phyloP scores from a whole-genome alignment of 2,113 vertebrate genomes.

The Trematomus loennbergii region DNA sequence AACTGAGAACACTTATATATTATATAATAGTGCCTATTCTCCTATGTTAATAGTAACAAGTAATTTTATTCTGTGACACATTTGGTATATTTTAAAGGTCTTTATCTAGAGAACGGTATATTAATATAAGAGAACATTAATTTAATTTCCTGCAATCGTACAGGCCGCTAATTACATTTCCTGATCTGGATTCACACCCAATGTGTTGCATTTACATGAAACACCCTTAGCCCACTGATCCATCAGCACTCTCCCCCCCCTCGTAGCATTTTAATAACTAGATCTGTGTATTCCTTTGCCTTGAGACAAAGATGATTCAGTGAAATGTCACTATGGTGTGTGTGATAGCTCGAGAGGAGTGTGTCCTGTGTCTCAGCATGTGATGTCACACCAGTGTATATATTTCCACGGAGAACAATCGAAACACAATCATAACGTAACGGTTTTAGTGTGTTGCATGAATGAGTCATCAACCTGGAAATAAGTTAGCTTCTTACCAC shows the following conservation, averaged over 20 bases:
- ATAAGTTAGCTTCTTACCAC: too few relatives aligned
- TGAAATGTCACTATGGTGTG: conserved; percentile 10
- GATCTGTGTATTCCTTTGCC: conserved; percentile 27
- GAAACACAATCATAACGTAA: background rate
- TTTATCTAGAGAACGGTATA: background rate
- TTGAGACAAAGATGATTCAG: conserved; percentile 18
- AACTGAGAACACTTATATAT: too few relatives aligned
- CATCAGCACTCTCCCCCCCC: background rate
- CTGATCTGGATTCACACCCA: conserved; percentile 31
- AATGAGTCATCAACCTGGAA: too few relatives aligned
- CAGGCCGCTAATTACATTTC: background rate
- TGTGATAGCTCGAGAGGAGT: conserved; percentile 8
- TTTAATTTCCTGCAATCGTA: too few relatives aligned
- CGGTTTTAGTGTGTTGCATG: background rate
- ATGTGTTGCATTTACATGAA: conserved; percentile 24
- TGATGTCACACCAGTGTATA: background rate
- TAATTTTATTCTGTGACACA: background rate
- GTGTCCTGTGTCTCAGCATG: background rate
- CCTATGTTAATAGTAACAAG: background rate
- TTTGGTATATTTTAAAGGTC: background rate
- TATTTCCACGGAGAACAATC: background rate
- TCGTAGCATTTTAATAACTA: background rate
- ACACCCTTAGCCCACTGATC: background rate
- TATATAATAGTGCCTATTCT: background rate
- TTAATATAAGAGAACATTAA: background rate